Base-by-base conservation (phyloP, 2,113 vertebrate genomes). In the Malurus alboscapulatus region DNA sequence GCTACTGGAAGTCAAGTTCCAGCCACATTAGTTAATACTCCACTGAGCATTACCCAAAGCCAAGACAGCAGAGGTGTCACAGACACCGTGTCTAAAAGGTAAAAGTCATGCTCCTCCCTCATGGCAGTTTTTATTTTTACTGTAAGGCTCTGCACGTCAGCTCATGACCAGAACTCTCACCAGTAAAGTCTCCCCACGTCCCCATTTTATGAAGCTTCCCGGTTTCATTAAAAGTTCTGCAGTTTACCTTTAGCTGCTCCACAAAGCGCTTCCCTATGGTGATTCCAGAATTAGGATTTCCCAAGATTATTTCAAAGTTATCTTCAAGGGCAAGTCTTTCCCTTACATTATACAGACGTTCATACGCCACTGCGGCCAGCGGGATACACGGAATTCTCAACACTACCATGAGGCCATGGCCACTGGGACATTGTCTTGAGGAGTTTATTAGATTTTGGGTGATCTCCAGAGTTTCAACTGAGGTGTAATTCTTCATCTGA, bases 381-480 rank as follows among this genome's bases (percentile, higher is more conserved):
- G 98, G 98, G 48, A 98, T 93, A 40, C 99, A 99, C 14, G 99
- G 99, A 92, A 99, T 99, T 54, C 99, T 98, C 96, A 99, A 96
- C 90, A 99, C 97, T 18, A 99, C 98, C 99, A 99, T 99, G 96
- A 99, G 98, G 58, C 99, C 99, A 7, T 99, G 99, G 65, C 97
- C 98, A 36, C 98, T 97, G 44, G 98, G 98, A 82, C 99, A 99
- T 32, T 98, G 98, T 93, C 97, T 98, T 12, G 98, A 97, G 30
- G 99, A 97, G 66, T 97, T 98, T 92, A 99, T 97, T 55, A 99
- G 98, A 75, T 98, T 98, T 96, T 99, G 99, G 2, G 99, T 97
- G 86, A 99, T 99, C 97, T 99, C 99, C 95, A 99, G 96, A 8
- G 99, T 99, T 97, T 99, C 99, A 92, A 99, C 99, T 7, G 99